Base-by-base conservation (phyloP, 2,113 vertebrate species). In the Planiliza haematocheilus region DNA sequence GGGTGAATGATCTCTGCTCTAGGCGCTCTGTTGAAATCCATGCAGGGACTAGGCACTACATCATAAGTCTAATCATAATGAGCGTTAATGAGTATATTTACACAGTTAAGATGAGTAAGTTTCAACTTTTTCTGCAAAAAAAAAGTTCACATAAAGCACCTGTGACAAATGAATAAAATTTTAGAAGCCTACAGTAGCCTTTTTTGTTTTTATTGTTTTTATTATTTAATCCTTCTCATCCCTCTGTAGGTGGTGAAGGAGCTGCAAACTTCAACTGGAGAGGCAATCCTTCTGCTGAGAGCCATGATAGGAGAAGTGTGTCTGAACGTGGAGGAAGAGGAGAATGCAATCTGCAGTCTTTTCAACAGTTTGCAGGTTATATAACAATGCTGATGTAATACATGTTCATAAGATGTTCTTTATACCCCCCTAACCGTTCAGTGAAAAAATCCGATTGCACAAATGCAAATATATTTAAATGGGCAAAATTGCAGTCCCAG, bases 231-330 rank as follows among this genome's bases (percentile, higher is more conserved):
- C 13, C 56, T 49, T 16, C 8, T 68, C 14, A 56, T 37, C 38
- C 34, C 41, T 48, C 24, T 50, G 66, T 81, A 98, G 97, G 95
- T 95, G 0, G 97, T 98, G 88, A 98, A 98, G 84, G 96, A 97
- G 69, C 94, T 98, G 64, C 97, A 99, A 93, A 96, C 92, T 0
- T 96, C 96, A 62, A 93, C 96, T 0, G 90, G 95, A 0, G 97
- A 98, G 64, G 95, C 96, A 30, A 97, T 97, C 7, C 70, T 93
- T 50, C 93, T 97, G 65, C 94, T 99, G 56, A 97, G 96, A 81
- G 94, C 95, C 8, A 96, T 97, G 96, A 95, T 97, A 0, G 95
- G 96, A 75, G 97, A 98, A 88, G 96, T 99, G 74, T 93, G 89
- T 34, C 89, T 93, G 80, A 99, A 97, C 0, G 96, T 96, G 0